These are phyloP conservation scores for Notoglanidium macrostoma DNA, from an alignment of 2,797 vertebrate species.

Conservation along the genomic window DNA sequence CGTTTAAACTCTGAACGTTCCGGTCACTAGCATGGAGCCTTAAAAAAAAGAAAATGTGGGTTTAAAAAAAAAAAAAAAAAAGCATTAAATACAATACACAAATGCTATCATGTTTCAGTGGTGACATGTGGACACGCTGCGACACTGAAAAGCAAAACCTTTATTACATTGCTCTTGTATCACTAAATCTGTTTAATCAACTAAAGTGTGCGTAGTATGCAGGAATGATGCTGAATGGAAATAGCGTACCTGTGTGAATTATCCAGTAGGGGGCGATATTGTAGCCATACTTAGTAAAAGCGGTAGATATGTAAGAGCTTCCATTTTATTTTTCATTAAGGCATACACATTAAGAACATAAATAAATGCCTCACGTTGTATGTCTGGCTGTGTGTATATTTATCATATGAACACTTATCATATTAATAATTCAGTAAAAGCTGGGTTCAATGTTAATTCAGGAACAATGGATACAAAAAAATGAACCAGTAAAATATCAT, in stretches of 20 bases:
- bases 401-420: neutral
- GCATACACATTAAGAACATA: neutral
- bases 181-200: neutral
- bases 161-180: neutral
- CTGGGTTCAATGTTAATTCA: neutral
- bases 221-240: neutral
- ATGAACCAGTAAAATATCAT: neutral
- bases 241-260: neutral
- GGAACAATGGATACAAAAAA: neutral
- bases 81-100: neutral
- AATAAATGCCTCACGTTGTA: neutral
- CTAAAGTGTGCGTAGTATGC: neutral
- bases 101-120: neutral
- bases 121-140: neutral
- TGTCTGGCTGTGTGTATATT: neutral
- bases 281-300: no score
- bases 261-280: neutral
- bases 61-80: neutral
- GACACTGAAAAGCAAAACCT: neutral
- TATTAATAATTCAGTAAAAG: neutral
- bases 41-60: neutral
- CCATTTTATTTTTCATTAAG: neutral
- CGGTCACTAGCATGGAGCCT: neutral
- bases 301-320: neutral
- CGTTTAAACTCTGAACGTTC: neutral